phyloP scores from a whole-genome alignment of 2,888 invertebrate genomes.

The Eumerus sabulonum region DNA sequence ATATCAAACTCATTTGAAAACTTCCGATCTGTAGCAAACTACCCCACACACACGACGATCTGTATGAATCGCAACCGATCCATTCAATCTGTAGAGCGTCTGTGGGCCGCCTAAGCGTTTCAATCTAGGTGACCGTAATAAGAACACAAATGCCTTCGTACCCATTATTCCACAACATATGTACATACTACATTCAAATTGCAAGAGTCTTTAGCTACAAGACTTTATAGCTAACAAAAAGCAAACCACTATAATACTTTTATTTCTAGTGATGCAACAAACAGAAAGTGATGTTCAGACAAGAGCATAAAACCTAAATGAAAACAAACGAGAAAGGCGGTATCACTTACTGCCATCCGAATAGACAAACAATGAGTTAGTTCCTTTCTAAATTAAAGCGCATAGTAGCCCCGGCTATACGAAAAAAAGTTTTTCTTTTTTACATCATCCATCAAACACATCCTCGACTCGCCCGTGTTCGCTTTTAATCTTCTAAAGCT shows the following conservation, averaged over 20 bases:
- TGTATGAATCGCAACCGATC: no score
- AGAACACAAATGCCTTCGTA: background rate
- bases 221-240: background rate
- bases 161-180: no score
- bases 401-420: conserved; percentile 42
- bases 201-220: background rate
- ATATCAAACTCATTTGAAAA: no score
- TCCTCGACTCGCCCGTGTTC: conserved; percentile 18
- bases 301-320: conserved; percentile 7
- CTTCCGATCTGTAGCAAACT: no score
- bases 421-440: background rate
- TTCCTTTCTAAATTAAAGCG: conserved; percentile 60
- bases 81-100: no score
- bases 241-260: conserved; percentile 27
- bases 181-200: background rate
- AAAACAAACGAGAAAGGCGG: conserved; percentile 6
- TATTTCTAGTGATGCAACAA: conserved; percentile 4
- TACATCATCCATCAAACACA: conserved; percentile 18
- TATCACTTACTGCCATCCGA: conserved; percentile 56
- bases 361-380: conserved; percentile 54
- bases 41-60: no score
- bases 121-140: background rate
- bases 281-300: conserved; percentile 1
- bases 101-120: no score
- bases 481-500: conserved; percentile 42